Evolutionary conservation across 2,888 invertebrate species (phyloP), one percentile per base, ranked within the genome.

Genomic region (Campoplex nolae): DNA sequence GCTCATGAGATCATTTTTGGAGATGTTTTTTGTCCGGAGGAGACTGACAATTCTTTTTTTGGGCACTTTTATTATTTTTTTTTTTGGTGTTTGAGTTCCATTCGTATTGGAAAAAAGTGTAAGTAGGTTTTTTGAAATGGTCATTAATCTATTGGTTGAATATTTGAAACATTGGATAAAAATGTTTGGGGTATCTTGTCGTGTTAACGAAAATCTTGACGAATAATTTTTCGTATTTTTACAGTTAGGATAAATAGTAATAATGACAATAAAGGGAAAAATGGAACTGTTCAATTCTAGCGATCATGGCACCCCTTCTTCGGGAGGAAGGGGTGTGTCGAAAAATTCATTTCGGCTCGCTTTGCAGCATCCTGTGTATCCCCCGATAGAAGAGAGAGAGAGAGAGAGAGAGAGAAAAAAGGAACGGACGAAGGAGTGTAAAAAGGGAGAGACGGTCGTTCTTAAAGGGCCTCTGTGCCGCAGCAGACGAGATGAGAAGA

Each of bases 261-360:
- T 62, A 48, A 56, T 54, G 48, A 51, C 13, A 28, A 62, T 35
- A 28, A 68, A 68, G 71, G 56, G n/a, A 77, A 54, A 9, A 65
- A 74, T 67, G 45, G 75, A 38, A 38, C 42, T 74, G 45, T 75
- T 68, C 32, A 73, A n/a, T 75, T 38, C 62, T 80, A 70, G 84
- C 58, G 62, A 78, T 56, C 82, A 48, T 76, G 45, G 83, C 78
- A 78, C 83, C 81, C 84, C 54, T 48, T 45, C 54, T 68, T 68
- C 68, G 48, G 23, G 75, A 76, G 85, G 85, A 85, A 87, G 76
- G 79, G 85, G 85, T 85, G 84, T 84, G 84, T 87, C 84, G 54
- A 51, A 76, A 78, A 54, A 78, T 87, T 83, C 82, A 70, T 70
- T 82, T 68, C 77, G 73, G 76, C 56, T 79, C 76, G 79, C 83